Conservation (phyloP, 2,888 invertebrate genomes). For the Cephalotes varians region DNA sequence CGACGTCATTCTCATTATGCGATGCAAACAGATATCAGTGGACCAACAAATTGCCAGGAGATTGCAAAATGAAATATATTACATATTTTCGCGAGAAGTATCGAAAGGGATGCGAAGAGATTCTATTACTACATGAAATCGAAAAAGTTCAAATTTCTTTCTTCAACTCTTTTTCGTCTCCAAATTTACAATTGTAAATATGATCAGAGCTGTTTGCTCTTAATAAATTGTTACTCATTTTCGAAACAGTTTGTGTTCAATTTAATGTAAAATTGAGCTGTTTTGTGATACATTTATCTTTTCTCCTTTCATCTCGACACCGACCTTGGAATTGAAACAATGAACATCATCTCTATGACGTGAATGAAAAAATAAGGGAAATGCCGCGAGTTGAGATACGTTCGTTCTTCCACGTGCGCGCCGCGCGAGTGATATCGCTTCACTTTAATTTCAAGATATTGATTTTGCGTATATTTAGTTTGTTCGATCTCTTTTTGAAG, state of each 20-base stretch:
- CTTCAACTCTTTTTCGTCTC: not conserved
- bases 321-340: not conserved
- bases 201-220: not conserved
- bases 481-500: not conserved
- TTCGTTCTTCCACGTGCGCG: not conserved
- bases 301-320: not conserved
- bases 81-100: not conserved
- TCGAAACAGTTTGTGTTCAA: not conserved
- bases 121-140: not conserved
- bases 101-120: not conserved
- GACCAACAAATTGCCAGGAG: not conserved
- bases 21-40: not conserved
- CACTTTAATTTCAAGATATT: slow-evolving; percentile 15
- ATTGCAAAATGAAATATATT: slow-evolving; percentile 7
- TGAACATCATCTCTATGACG: not conserved
- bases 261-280: slow-evolving; percentile 9
- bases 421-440: not conserved
- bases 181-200: not conserved
- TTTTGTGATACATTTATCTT: not conserved
- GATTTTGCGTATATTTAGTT: slow-evolving; percentile 43
- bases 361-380: slow-evolving; percentile 9
- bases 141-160: not conserved
- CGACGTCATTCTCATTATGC: slow-evolving; percentile 31
- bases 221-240: not conserved
- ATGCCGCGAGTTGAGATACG: slow-evolving; percentile 1